These are phyloP conservation scores for Equus przewalskii DNA, from an alignment of 2,113 vertebrate species.

Conservation along the genomic window DNA sequence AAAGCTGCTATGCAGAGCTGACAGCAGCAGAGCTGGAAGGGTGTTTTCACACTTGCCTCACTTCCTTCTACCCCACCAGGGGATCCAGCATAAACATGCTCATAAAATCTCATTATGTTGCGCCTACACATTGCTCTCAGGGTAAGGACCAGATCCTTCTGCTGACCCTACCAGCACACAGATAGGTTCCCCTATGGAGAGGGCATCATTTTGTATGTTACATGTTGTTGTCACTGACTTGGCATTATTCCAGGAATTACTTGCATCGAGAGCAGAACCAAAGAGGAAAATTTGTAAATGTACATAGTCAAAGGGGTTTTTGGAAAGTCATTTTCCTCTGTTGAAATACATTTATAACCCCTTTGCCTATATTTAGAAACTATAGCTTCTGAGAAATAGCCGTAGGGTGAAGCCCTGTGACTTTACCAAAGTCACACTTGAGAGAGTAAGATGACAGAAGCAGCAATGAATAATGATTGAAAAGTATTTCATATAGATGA, in stretches of 20 bases:
- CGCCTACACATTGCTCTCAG: background rate
- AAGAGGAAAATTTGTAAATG: background rate
- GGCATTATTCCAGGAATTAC: background rate
- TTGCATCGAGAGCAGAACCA: background rate
- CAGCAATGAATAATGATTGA: background rate
- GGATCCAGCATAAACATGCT: background rate
- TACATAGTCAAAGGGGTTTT: background rate
- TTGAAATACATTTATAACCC: background rate
- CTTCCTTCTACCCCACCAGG: background rate
- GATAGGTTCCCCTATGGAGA: rapidly evolving
- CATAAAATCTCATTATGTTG: too few species aligned
- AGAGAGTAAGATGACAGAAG: background rate
- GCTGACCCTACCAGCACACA: rapidly evolving
- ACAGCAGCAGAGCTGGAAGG: background rate
- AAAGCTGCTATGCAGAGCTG: rapidly evolving
- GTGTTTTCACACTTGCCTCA: rapidly evolving
- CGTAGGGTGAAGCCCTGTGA: background rate
- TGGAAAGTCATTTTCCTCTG: background rate
- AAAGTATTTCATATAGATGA: background rate
- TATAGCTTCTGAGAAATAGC: background rate
- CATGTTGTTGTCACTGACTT: background rate
- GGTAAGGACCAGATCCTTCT: background rate
- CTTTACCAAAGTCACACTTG: background rate
- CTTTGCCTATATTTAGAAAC: conserved; percentile 9
- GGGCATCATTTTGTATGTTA: background rate